phyloP scores from a whole-genome alignment of 2,888 invertebrate species.

The Agrochola circellaris region DNA sequence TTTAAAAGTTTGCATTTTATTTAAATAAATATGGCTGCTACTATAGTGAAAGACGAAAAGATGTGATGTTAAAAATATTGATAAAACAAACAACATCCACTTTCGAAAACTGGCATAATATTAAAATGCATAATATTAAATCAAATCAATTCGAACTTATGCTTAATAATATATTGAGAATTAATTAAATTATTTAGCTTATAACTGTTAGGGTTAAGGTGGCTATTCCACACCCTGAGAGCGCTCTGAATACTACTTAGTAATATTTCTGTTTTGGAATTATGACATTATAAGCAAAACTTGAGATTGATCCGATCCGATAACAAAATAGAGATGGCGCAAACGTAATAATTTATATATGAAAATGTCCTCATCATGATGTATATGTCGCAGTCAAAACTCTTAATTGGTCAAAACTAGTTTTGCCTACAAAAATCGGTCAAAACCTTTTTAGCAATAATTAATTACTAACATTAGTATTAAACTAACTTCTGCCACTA shows the following conservation, averaged over 20 bases:
- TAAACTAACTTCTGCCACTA: too few species aligned
- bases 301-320: neutral
- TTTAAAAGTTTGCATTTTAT: constrained; percentile 22
- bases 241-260: neutral
- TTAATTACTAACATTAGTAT: neutral
- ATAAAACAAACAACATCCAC: neutral
- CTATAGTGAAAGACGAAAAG: neutral
- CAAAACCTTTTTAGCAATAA: neutral
- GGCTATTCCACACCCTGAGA: neutral
- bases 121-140: neutral
- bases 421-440: neutral
- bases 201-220: neutral
- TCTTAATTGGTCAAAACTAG: neutral
- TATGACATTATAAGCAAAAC: neutral
- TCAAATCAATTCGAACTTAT: constrained; percentile 7
- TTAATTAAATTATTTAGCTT: constrained; percentile 39
- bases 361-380: neutral
- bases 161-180: constrained; percentile 21
- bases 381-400: neutral
- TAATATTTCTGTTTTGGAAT: constrained; percentile 12
- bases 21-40: constrained; percentile 11
- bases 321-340: constrained; percentile 7
- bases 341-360: neutral
- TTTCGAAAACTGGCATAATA: constrained; percentile 17
- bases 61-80: constrained; percentile 1